phyloP scores from a whole-genome alignment of 2,797 vertebrate species.

The Crotalus adamanteus region DNA sequence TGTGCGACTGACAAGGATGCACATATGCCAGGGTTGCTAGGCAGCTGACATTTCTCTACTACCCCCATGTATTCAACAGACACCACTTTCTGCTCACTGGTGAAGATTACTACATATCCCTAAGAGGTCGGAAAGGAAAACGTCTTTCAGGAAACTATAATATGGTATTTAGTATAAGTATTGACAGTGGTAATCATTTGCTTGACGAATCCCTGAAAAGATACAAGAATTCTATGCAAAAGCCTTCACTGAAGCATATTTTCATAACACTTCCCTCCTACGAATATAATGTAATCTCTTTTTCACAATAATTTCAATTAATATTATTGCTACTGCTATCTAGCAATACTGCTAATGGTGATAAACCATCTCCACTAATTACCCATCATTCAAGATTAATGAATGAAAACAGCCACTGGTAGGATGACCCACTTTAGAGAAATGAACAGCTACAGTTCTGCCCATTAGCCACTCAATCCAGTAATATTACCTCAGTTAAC shows the following conservation, averaged over 20 bases:
- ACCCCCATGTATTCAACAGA: slow-evolving; percentile 20
- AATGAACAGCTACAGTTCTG: slow-evolving; percentile 44
- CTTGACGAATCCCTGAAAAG: slow-evolving; percentile 8
- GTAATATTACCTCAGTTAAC: slow-evolving; percentile 38
- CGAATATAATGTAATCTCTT: slow-evolving; percentile 30
- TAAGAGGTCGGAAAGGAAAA: background rate
- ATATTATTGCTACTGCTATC: slow-evolving; percentile 20
- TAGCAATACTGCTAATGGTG: slow-evolving; percentile 36
- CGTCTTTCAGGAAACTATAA: background rate
- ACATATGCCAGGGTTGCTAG: slow-evolving; percentile 7
- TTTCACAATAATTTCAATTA: slow-evolving; percentile 46
- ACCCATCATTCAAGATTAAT: background rate
- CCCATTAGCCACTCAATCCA: slow-evolving; percentile 40
- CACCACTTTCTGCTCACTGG: background rate
- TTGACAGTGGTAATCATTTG: background rate
- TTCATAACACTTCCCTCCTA: slow-evolving; percentile 33
- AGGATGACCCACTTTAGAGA: slow-evolving; percentile 37
- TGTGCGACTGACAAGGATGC: background rate
- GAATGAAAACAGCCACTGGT: slow-evolving; percentile 33
- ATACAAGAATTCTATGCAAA: background rate
- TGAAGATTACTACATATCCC: slow-evolving; percentile 8
- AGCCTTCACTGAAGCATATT: slow-evolving; percentile 37
- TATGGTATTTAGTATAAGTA: background rate
- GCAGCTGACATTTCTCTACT: slow-evolving; percentile 11
- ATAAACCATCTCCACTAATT: slow-evolving; percentile 34